phyloP scores from a whole-genome alignment of 1,140 invertebrate species.

The Drosophila littoralis region DNA sequence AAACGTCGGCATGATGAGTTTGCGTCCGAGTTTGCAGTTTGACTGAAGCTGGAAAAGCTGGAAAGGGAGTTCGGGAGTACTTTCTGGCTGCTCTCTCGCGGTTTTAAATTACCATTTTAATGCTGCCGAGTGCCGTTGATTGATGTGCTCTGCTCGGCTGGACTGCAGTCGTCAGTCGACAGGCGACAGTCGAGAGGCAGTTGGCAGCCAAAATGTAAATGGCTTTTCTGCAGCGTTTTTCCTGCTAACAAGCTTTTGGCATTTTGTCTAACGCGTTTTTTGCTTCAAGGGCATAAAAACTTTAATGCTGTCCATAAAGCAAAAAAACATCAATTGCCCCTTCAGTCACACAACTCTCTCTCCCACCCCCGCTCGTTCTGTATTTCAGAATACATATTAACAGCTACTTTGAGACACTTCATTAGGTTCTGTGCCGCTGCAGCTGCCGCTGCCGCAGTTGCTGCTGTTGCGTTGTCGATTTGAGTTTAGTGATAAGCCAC shows the following conservation, averaged over 20 bases:
- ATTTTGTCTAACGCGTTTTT: slow-evolving; percentile 54
- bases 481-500: slow-evolving; percentile 69
- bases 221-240: slow-evolving; percentile 65
- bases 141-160: slow-evolving; percentile 62
- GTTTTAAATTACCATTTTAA: slow-evolving; percentile 83
- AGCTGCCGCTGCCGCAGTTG: background rate
- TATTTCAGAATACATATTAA: slow-evolving; percentile 54
- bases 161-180: slow-evolving; percentile 18
- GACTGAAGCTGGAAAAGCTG: slow-evolving; percentile 7
- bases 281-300: slow-evolving; percentile 64
- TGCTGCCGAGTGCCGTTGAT: slow-evolving; percentile 74
- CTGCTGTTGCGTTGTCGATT: slow-evolving; percentile 47
- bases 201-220: slow-evolving; percentile 74
- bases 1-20: slow-evolving; percentile 79
- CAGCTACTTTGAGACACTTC: slow-evolving; percentile 81
- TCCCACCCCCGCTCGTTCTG: background rate
- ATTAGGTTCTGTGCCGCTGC: slow-evolving; percentile 48
- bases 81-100: slow-evolving; percentile 38
- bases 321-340: slow-evolving; percentile 6
- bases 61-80: background rate
- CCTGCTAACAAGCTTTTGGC: slow-evolving; percentile 78
- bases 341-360: background rate
- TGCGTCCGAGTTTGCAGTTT: slow-evolving; percentile 12
- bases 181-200: slow-evolving; percentile 6
- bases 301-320: slow-evolving; percentile 66